Conservation (phyloP, 2,888 invertebrate genomes). For the Cerastis leucographa region DNA sequence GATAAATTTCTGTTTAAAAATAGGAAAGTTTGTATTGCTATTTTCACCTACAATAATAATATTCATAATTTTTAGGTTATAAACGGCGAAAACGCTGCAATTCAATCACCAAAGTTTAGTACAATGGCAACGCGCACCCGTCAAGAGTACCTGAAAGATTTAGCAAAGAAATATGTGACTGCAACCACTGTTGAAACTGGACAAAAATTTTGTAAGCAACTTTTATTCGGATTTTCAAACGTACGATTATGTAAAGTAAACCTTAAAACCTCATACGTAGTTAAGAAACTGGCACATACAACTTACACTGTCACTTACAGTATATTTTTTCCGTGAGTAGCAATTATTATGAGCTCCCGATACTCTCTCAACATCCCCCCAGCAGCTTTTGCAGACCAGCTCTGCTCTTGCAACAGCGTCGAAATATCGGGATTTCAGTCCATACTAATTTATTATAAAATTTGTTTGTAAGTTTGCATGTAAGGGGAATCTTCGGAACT, state of each 20-base stretch:
- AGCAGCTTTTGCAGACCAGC: too few relatives aligned
- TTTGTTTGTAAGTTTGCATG: too few relatives aligned
- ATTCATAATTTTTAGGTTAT: slow-evolving; percentile 91
- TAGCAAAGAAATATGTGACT: slow-evolving; percentile 95
- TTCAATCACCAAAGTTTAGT: slow-evolving; percentile 98
- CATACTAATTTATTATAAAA: too few relatives aligned
- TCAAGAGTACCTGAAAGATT: slow-evolving; percentile 98
- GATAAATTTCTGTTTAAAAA: neutral
- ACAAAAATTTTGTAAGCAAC: slow-evolving; percentile 95
- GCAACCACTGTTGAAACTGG: slow-evolving; percentile 95
- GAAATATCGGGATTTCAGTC: too few relatives aligned
- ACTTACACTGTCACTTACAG: too few relatives aligned
- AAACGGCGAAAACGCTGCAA: slow-evolving; percentile 99
- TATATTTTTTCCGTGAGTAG: too few relatives aligned
- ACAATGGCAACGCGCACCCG: slow-evolving; percentile 99
- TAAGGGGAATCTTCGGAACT: too few relatives aligned
- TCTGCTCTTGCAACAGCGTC: too few relatives aligned
- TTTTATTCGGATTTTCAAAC: neutral
- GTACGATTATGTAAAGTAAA: neutral
- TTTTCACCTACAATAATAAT: neutral
- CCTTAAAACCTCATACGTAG: too few relatives aligned
- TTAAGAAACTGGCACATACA: neutral
- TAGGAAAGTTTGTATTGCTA: neutral
- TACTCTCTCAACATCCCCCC: too few relatives aligned
- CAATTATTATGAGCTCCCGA: too few relatives aligned